phyloP scores from a whole-genome alignment of 2,797 vertebrate species.

The Sus cebifrons region DNA sequence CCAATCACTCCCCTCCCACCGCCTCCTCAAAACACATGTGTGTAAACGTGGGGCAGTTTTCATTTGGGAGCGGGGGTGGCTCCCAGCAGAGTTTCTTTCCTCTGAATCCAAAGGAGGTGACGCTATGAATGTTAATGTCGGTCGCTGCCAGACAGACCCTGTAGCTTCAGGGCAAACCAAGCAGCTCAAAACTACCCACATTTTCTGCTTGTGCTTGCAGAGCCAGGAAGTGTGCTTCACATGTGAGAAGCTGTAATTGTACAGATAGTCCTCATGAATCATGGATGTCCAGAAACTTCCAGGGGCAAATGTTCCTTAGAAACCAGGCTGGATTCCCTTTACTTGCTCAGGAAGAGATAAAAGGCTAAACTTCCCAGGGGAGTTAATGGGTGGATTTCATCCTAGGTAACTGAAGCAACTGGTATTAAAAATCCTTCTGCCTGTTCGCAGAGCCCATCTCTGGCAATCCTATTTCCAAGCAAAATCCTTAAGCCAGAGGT shows the following conservation, averaged over 20 bases:
- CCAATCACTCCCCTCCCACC: background rate
- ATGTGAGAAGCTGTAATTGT: background rate
- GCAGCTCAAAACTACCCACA: background rate
- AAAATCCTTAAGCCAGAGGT: background rate
- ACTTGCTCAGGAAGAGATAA: slow-evolving; percentile 35
- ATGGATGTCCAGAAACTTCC: background rate
- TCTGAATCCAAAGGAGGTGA: background rate
- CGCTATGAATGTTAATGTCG: background rate
- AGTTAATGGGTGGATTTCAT: background rate
- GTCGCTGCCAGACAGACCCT: background rate
- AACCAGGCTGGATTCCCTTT: background rate
- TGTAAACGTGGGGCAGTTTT: background rate
- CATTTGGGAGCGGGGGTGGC: background rate
- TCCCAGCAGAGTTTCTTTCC: background rate
- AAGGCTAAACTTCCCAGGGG: background rate
- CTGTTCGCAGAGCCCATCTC: background rate
- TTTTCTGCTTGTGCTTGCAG: background rate
- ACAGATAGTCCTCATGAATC: background rate
- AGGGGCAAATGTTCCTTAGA: background rate
- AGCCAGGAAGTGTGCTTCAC: background rate
- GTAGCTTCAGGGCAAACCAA: slow-evolving; percentile 17
- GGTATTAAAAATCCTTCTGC: background rate
- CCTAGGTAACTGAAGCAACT: background rate
- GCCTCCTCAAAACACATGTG: background rate
- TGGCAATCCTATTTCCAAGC: background rate